phyloP scores from a whole-genome alignment of 2,113 vertebrate species.

The Oryctolagus cuniculus region mOryCun1.1 NC_091438.1:78724001-78724500 shows the following conservation, averaged over 20 bases:
- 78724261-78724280: not conserved
- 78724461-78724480: not conserved
- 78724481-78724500: conserved; percentile 4
- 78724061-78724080: rapidly evolving
- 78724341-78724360: not conserved
- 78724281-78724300: not conserved
- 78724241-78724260: conserved; percentile 13
- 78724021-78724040: not conserved
- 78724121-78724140: not conserved
- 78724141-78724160: not conserved
- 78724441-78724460: not conserved
- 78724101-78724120: not conserved
- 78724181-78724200: not conserved
- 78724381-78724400: not conserved
- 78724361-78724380: not conserved
- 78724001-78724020: not conserved
- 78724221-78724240: not conserved
- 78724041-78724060: not conserved
- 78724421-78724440: not conserved
- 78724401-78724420: not conserved
- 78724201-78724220: not conserved
- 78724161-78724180: conserved; percentile 21
- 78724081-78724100: not conserved
- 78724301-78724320: not conserved
- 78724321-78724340: conserved; percentile 34